Conservation (phyloP, 2,113 vertebrate genomes). For the Salminus brasiliensis region DNA sequence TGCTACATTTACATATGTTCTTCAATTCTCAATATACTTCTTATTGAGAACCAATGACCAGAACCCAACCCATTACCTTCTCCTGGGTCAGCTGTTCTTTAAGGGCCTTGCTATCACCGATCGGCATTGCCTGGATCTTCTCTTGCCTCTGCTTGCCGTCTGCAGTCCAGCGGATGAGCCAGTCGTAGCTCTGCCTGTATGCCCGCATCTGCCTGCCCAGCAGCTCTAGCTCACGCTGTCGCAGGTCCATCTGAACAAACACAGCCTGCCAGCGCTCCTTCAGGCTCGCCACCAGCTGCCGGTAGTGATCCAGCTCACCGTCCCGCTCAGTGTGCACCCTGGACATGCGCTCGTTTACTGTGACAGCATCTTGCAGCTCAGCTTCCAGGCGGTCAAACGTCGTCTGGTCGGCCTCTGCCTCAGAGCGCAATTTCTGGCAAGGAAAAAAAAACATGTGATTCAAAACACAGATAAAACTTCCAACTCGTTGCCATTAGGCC, state of each 20-base stretch:
- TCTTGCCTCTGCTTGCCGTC: conserved; percentile 86
- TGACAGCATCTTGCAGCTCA: conserved; percentile 79
- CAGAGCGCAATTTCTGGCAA: conserved; percentile 77
- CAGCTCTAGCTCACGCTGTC: conserved; percentile 86
- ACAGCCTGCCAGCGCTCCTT: conserved; percentile 91
- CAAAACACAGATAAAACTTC: too few species aligned
- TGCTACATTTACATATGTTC: too few species aligned
- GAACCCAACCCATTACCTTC: conserved; percentile 83
- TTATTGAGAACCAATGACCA: too few species aligned
- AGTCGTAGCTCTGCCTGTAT: conserved; percentile 82
- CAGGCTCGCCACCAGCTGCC: conserved; percentile 76
- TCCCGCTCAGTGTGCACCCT: conserved; percentile 86
- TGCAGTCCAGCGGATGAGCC: conserved; percentile 84
- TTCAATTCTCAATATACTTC: too few species aligned
- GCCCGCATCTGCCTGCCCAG: conserved; percentile 84
- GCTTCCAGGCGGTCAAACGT: conserved; percentile 81
- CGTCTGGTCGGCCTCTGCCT: conserved; percentile 82
- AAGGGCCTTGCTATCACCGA: conserved; percentile 74
- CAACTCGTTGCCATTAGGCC: too few species aligned
- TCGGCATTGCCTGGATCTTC: conserved; percentile 82
- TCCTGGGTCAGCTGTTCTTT: conserved; percentile 86
- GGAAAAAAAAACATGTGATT: background rate
- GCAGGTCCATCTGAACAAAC: conserved; percentile 82
- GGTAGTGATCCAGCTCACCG: conserved; percentile 88
- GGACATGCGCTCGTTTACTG: conserved; percentile 84